A percentile compares a stretch with the other conserved stretches of the same genome.
Conservation (phyloP, 2,797 vertebrate species). For the Crocodylus rhombifer region DNA sequence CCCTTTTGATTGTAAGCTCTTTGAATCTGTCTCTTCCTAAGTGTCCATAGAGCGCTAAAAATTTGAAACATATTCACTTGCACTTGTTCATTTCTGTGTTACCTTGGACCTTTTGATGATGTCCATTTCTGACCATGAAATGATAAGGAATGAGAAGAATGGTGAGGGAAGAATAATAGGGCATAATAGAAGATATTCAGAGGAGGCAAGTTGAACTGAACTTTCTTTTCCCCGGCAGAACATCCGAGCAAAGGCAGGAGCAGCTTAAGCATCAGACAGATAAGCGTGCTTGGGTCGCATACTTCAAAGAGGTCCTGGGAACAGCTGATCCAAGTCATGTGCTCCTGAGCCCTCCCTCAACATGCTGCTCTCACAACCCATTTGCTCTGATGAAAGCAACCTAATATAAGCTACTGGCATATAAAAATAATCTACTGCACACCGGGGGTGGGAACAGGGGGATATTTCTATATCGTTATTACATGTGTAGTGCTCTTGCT, state of each 20-base stretch:
- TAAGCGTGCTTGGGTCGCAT: background rate
- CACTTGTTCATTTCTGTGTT: background rate
- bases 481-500: background rate
- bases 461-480: background rate
- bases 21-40: background rate
- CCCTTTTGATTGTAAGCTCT: background rate
- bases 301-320: background rate
- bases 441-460: background rate
- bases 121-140: background rate
- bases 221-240: background rate
- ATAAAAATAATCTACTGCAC: background rate
- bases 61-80: too few relatives aligned
- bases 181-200: background rate
- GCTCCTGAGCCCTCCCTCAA: background rate
- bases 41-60: too few relatives aligned
- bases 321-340: background rate
- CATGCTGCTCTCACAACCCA: background rate
- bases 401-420: background rate
- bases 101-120: background rate
- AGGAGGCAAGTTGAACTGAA: background rate
- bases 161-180: background rate
- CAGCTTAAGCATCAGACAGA: background rate
- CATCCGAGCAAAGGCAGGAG: background rate
- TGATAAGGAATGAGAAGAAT: background rate
- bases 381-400: background rate